A percentile compares a stretch with the other conserved stretches of the same genome.
These are phyloP conservation scores for Hemitrygon akajei DNA, from an alignment of 2,797 vertebrate species.

Conservation along the genomic window DNA sequence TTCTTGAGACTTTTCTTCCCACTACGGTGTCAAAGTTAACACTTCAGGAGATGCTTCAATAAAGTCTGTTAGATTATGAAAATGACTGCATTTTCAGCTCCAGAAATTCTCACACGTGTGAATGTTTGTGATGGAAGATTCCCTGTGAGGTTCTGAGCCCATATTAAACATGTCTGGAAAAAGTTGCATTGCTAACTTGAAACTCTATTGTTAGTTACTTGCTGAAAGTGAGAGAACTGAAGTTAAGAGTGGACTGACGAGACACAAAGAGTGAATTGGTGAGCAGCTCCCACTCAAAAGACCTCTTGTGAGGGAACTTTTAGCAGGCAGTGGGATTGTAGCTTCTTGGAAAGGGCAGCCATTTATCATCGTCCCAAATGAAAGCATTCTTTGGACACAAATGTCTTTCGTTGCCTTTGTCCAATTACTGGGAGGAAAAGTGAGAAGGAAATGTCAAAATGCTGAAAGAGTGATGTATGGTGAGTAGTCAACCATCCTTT, in stretches of 20 bases:
- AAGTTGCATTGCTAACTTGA: constrained; percentile 43
- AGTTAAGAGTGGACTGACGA: constrained; percentile 53
- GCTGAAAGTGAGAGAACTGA: constrained; percentile 59
- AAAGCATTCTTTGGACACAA: constrained; percentile 84
- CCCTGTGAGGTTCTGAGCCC: constrained; percentile 27
- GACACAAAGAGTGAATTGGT: constrained; percentile 65
- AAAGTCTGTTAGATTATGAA: background rate
- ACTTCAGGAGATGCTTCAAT: background rate
- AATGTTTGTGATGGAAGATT: constrained; percentile 31
- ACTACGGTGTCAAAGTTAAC: background rate
- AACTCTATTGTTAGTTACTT: constrained; percentile 57
- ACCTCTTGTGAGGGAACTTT: constrained; percentile 73
- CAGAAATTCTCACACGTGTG: background rate
- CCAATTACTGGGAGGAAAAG: constrained; percentile 76
- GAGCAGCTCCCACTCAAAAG: constrained; percentile 61
- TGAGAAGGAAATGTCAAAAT: constrained; percentile 78
- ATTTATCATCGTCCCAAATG: constrained; percentile 94
- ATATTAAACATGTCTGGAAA: constrained; percentile 45
- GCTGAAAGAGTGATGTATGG: constrained; percentile 66
- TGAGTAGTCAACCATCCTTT: constrained; percentile 76
- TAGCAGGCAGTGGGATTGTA: constrained; percentile 66
- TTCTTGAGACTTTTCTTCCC: background rate
- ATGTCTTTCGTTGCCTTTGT: constrained; percentile 85
- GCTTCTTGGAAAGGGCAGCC: constrained; percentile 75
- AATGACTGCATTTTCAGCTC: background rate